phyloP scores from a whole-genome alignment of 2,888 invertebrate species.

The Melangyna quadrimaculata region DNA sequence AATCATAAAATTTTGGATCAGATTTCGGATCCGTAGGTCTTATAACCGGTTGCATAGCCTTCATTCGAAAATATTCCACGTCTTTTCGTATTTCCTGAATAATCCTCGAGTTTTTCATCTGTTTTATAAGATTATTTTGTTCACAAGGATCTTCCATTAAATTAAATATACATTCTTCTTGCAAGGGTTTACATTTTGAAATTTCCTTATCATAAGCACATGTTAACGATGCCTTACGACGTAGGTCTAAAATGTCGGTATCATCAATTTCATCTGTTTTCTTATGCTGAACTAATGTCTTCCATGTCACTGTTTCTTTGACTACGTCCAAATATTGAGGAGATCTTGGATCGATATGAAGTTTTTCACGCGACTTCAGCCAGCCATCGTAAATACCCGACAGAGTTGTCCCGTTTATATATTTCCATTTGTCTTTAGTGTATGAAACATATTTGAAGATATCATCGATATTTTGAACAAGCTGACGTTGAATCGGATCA shows the following conservation, averaged over 20 bases:
- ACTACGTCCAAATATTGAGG: slow-evolving; percentile 59
- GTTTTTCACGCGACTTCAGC: slow-evolving; percentile 60
- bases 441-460: slow-evolving; percentile 77
- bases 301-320: slow-evolving; percentile 51
- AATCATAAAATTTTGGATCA: slow-evolving; percentile 82
- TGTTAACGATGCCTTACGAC: slow-evolving; percentile 72
- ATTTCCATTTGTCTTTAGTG: slow-evolving; percentile 72
- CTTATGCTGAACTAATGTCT: slow-evolving; percentile 36
- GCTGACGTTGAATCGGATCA: slow-evolving; percentile 81
- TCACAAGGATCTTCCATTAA: slow-evolving; percentile 83
- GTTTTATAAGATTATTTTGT: slow-evolving; percentile 76
- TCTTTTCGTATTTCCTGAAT: slow-evolving; percentile 79
- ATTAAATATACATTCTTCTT: slow-evolving; percentile 82
- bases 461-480: slow-evolving; percentile 87
- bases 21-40: slow-evolving; percentile 82
- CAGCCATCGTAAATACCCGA: slow-evolving; percentile 72
- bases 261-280: slow-evolving; percentile 76
- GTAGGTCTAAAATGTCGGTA: slow-evolving; percentile 79
- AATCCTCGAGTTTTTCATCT: slow-evolving; percentile 72
- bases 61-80: slow-evolving; percentile 80
- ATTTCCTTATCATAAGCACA: slow-evolving; percentile 74
- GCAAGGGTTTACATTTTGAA: slow-evolving; percentile 75
- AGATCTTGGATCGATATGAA: slow-evolving; percentile 63
- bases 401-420: slow-evolving; percentile 72
- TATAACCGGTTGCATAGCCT: slow-evolving; percentile 80